Conservation (phyloP, 2,888 invertebrate species). For the Amblyjoppa fuscipennis region DNA sequence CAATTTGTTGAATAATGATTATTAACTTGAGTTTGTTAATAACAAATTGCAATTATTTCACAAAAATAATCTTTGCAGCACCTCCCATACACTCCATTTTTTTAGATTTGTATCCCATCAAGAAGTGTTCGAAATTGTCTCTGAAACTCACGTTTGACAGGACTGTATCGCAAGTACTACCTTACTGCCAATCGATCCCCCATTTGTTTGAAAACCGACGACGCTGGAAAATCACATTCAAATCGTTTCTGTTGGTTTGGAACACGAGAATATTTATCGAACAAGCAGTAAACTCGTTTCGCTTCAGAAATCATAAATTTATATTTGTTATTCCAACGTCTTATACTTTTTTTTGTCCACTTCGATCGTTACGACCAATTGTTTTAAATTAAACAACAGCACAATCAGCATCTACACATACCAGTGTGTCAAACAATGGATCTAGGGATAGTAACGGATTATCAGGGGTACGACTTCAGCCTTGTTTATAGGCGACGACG, state of each 20-base stretch:
- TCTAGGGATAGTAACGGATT: background rate
- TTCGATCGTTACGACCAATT: conserved; percentile 4
- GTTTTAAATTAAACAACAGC: conserved; percentile 17
- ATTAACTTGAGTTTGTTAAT: too few relatives aligned
- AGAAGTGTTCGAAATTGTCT: too few relatives aligned
- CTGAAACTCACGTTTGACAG: too few relatives aligned
- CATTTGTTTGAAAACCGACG: conserved; percentile 63
- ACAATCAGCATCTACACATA: background rate
- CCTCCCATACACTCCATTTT: too few relatives aligned
- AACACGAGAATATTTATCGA: conserved; percentile 7
- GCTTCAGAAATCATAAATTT: background rate
- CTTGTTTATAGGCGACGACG: background rate
- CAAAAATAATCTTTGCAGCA: too few relatives aligned
- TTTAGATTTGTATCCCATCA: too few relatives aligned
- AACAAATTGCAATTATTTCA: too few relatives aligned
- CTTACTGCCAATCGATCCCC: conserved; percentile 48
- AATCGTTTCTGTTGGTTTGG: too few relatives aligned
- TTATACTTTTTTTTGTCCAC: conserved; percentile 1
- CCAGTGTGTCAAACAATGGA: background rate
- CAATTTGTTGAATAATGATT: too few relatives aligned
- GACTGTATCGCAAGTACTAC: too few relatives aligned
- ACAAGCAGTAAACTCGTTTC: background rate
- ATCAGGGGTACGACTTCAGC: background rate
- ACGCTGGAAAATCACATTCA: conserved; percentile 63
- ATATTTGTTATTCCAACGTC: background rate